Base-by-base conservation (phyloP, 2,797 vertebrate species). In the Poeciliopsis presidionis region DNA sequence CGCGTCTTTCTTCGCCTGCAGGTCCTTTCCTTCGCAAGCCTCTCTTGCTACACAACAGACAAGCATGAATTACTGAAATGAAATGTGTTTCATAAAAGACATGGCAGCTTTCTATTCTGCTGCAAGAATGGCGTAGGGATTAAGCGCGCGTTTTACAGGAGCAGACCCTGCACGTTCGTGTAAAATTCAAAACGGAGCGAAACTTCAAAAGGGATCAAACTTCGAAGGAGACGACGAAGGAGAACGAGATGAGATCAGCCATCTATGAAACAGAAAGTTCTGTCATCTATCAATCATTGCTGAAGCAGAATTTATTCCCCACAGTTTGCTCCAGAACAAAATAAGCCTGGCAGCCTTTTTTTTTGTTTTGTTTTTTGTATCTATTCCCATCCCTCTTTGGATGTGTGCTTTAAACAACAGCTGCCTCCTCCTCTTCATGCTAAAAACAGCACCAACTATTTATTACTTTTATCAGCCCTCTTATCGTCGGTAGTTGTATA, bases 371-470 rank as follows among this genome's bases (percentile, higher is more conserved):
- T 16, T 47, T 33, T 33, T 33, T 33, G 2, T 33, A 7, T 20
- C 39, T 46, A 2, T 33, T 80, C 47, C 72, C 8, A n/a, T 85
- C 39, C 14, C 11, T 70, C 49, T 75, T 72, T 63, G 11, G 45
- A 85, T 75, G 59, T 22, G 28, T 53, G 43, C 13, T 13, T 81
- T 84, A 47, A 76, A 86, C 81, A 63, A 69, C 74, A 81, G 75
- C 71, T 74, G 79, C 81, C 81, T 86, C 75, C 81, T 75, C 67
- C 78, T 77, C 55, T 76, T 51, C 73, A 80, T 82, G 82, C 67
- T 65, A 74, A 82, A 80, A 80, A 59, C 51, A 82, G 63, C 8
- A 36, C 30, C 65, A 71, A 47, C 65, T 70, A 43, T 63, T 75
- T 43, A 5, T 9, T 30, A 73, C 76, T 75, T 75, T 75, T 71